Evolutionary conservation across 2,888 invertebrate genomes (phyloP).

Genomic region (Carpatolechia fugitivella): DNA sequence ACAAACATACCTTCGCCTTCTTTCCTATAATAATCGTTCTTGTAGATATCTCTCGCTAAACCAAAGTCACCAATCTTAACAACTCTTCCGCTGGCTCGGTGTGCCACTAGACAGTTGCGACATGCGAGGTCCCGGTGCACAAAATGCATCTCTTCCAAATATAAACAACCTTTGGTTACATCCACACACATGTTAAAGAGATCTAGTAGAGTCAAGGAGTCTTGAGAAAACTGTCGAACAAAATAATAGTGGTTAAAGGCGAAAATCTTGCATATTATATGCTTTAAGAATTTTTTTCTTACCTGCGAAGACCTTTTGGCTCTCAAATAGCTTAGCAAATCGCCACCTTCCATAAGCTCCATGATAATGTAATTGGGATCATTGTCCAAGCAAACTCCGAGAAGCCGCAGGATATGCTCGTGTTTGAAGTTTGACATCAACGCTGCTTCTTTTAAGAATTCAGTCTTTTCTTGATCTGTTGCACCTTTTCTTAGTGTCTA

Average conservation of each 20-base stretch:
- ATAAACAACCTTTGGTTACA: constrained; percentile 96
- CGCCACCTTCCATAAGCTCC: constrained; percentile 99
- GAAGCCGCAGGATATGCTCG: constrained; percentile 93
- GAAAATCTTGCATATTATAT: neutral
- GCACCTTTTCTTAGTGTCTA: constrained; percentile 95
- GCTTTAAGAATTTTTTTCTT: too few species aligned
- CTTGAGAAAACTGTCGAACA: constrained; percentile 74
- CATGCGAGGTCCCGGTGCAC: constrained; percentile 98
- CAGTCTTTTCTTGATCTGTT: constrained; percentile 92
- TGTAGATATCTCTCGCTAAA: constrained; percentile 96
- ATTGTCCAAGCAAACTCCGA: constrained; percentile 96
- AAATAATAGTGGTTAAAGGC: neutral
- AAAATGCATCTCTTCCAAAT: constrained; percentile 97
- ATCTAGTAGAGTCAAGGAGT: constrained; percentile 88
- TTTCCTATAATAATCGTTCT: constrained; percentile 98
- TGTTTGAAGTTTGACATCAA: constrained; percentile 99
- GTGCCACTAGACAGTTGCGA: constrained; percentile 95
- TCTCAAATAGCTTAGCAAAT: constrained; percentile 93
- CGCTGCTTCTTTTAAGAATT: constrained; percentile 97
- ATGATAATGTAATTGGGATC: constrained; percentile 96
- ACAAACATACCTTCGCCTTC: constrained; percentile 85
- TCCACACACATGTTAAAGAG: constrained; percentile 96
- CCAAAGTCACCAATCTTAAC: constrained; percentile 99
- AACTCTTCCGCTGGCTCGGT: constrained; percentile 83
- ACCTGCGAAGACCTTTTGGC: constrained; percentile 88